These are phyloP conservation scores for Trididemnum clinides DNA, from an alignment of 23 tunicate species.

Conservation along the genomic window DNA sequence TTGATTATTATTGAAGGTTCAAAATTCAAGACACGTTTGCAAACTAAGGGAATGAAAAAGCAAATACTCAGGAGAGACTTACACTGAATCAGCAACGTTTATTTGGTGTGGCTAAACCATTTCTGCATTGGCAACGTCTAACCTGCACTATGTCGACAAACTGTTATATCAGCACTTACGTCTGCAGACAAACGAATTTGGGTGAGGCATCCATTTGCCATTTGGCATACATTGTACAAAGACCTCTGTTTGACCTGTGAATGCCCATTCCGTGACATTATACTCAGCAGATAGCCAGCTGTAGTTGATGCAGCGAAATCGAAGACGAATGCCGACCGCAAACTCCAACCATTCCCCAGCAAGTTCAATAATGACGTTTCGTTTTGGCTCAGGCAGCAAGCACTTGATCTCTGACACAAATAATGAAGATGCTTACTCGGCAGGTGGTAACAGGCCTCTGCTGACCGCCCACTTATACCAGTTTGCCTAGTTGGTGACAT, in stretches of 20 bases:
- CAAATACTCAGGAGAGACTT: too few relatives aligned
- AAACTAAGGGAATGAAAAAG: too few relatives aligned
- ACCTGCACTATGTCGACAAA: too few relatives aligned
- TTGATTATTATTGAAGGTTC: too few relatives aligned
- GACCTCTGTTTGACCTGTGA: slow-evolving; percentile 28
- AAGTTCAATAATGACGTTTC: not conserved
- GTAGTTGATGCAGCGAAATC: slow-evolving; percentile 30
- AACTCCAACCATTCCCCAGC: not conserved
- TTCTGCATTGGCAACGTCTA: too few relatives aligned
- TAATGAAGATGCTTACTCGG: too few relatives aligned
- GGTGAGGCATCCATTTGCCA: slow-evolving; percentile 63
- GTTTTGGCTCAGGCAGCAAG: slow-evolving; percentile 18
- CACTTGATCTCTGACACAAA: slow-evolving; percentile 61
- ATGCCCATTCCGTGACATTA: slow-evolving; percentile 67
- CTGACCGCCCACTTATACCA: too few relatives aligned
- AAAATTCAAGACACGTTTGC: too few relatives aligned
- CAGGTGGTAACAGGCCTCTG: too few relatives aligned
- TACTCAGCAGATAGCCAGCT: slow-evolving; percentile 60
- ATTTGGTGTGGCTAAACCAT: too few relatives aligned
- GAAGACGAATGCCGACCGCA: not conserved
- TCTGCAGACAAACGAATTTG: slow-evolving; percentile 68
- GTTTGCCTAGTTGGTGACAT: too few relatives aligned
- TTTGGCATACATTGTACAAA: slow-evolving; percentile 16
- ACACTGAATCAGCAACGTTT: too few relatives aligned
- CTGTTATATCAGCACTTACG: slow-evolving; percentile 15